Evolutionary conservation across 2,113 vertebrate species (phyloP), one percentile per base, ranked within the genome.

Genomic region (Brachionichthys hirsutus): DNA sequence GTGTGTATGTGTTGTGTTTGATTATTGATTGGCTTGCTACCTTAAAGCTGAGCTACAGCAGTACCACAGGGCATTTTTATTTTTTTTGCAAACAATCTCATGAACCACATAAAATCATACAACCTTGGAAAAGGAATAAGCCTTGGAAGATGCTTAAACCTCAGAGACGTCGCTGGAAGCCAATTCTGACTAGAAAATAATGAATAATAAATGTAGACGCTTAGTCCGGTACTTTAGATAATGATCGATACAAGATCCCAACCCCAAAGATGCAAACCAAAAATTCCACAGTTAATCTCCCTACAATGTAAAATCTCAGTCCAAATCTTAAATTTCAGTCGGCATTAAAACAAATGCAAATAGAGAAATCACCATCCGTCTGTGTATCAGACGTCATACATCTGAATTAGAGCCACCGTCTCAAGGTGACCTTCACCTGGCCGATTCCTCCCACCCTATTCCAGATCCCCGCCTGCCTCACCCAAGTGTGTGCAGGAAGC

Each of bases 401-500:
- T n/a, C n/a, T 36, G 12, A 50, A 24, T 2, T 34, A 56, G 17
- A 30, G 15, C 45, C 19, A 24, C 13, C 36, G 4, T 43, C 30
- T 58, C 69, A 35, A 64, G 49, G 57, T 73, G n/a, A 81, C 68
- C 69, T 67, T 41, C 49, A 79, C 48, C 38, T 24, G 0, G 63
- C 53, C 56, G 24, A 12, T 24, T 14, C 51, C 18, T 14, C 38
- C 12, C 14, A 8, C 15, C 35, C 35, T 54, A 16, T 30, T 69
- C 58, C 62, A 50, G 20, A 68, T 72, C 57, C 58, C 62, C 72
- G n/a, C n/a, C 49, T 62, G 81, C 80, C 82, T 85, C 73, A 67
- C 80, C 80, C 80, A 65, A 51, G 48, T 50, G 75, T 78, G 70
- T 41, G 70, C 85, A 91, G 89, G 87, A 90, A 90, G 75, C 74